Evolutionary conservation across 1,140 invertebrate genomes (phyloP), one percentile per base, ranked within the genome.

Genomic region (Vanessa atalanta): DNA sequence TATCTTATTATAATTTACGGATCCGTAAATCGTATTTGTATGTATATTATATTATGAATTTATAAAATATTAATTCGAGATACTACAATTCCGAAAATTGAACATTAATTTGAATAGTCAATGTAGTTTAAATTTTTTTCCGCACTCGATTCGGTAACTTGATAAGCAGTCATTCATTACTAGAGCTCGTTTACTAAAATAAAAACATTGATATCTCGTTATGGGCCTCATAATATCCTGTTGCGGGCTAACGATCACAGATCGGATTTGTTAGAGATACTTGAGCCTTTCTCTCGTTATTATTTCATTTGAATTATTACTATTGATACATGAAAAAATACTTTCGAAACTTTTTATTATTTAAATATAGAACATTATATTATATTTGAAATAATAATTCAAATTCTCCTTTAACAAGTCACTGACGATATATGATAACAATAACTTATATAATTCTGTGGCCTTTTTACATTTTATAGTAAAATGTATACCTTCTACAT

Each of bases 171-270:
- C 71, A 69, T 72, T 77, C 70, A 77, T 77, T 77, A 77, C 67
- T 64, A 68, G 53, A 72, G 66, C 75, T 77, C 75, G 75, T 69
- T 70, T 70, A 63, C 66, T 61, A 61, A 77, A 72, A 73, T 65
- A 77, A 77, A 75, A 77, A 66, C 70, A 73, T 80, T 70, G 68
- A 70, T 85, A 83, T 81, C 85, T 88, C 80, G 84, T 88, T 88
- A 85, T 78, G 73, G 74, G 73, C 76, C 73, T 85, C 84, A 86
- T 87, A 88, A 85, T 84, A 82, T 79, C 65, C 64, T 77, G 65
- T 78, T 76, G 65, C 51, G 70, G 55, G 72, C 79, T 83, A 86
- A 83, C 82, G 80, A 80, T 76, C 75, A 66, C 51, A 70, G 70
- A 75, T 80, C 77, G 65, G 70, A 77, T 85, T 69, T 79, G 74